Percentiles rank a stretch among this genome's conserved stretches.
Conservation (phyloP, 2,113 vertebrate species). For the Terrapene triunguis region DNA sequence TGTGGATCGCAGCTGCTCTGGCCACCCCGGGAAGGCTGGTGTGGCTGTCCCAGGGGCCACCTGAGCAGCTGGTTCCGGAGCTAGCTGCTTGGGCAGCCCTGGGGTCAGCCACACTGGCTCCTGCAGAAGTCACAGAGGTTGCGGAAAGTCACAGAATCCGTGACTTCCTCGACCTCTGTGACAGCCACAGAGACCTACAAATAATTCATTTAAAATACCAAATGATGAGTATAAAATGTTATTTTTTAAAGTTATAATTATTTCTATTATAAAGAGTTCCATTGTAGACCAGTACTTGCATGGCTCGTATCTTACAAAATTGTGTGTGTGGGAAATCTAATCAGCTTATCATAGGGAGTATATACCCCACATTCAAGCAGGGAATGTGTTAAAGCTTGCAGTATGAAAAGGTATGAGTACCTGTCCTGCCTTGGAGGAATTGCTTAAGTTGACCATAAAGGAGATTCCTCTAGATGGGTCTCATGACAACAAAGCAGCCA, state of each 20-base stretch:
- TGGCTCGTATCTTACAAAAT: background rate
- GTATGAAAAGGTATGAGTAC: accelerated
- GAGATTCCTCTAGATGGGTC: background rate
- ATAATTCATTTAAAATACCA: background rate
- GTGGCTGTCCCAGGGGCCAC: too few species aligned
- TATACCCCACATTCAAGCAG: background rate
- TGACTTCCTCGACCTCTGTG: too few species aligned
- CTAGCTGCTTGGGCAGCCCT: too few species aligned
- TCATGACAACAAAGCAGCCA: background rate
- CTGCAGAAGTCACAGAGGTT: too few species aligned
- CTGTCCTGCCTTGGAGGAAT: background rate
- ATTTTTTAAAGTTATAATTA: background rate
- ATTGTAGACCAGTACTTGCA: background rate
- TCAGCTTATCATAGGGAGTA: background rate
- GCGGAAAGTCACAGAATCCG: too few species aligned
- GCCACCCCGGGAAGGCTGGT: too few species aligned
- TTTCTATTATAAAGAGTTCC: background rate
- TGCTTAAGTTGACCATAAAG: background rate
- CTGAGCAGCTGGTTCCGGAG: too few species aligned
- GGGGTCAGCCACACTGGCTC: too few species aligned
- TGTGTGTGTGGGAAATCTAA: background rate
- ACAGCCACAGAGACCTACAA: background rate
- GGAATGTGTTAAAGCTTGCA: background rate
- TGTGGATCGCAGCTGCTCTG: too few species aligned
- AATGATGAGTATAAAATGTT: background rate